Base-by-base conservation (phyloP, 2,113 vertebrate species). In the Passer montanus region DNA sequence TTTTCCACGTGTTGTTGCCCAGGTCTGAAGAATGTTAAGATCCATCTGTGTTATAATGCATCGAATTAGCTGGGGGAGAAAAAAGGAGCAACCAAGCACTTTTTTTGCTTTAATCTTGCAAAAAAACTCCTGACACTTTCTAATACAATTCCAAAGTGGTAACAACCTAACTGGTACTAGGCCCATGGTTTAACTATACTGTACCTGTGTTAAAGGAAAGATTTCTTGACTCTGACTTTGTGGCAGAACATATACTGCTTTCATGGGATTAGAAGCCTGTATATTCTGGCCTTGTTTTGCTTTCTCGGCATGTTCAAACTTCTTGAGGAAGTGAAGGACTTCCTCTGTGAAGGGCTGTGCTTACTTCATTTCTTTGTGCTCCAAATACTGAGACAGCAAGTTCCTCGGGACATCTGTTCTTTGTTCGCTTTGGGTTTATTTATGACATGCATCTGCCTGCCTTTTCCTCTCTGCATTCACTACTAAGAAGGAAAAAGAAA, bases 241-340 rank as follows among this genome's bases (percentile, higher is more conserved):
- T 84, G 83, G 55, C 72, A 88, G 67, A 68, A 60, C 84, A 47
- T 62, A 75, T 13, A 90, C 64, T 91, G 35, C 73, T 94, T 94
- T 69, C 68, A 63, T 58, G 90, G 89, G 93, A 77, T 95, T 93
- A 95, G 96, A 93, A 97, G 53, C 68, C 59, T 35, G 50, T 81
- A 72, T 94, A 80, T 56, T 89, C 87, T 81, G 73, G 91, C 76
- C 94, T 97, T 91, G 86, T 96, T 97, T 90, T 97, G 84, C 89
- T 84, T 87, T 94, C 93, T 93, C 1, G 77, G 83, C 97, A 7
- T 86, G 97, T 93, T 96, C 55, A 1, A 91, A 96, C 93, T 94
- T 97, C 97, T 87, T 78, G 66, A 95, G 90, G 88, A 97, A 95
- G 93, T 91, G 66, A 96, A 98, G 93, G 95, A 93, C 96, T 97